These are phyloP conservation scores for Papilio helenus DNA, from an alignment of 1,140 invertebrate species.

Conservation along the genomic window DNA sequence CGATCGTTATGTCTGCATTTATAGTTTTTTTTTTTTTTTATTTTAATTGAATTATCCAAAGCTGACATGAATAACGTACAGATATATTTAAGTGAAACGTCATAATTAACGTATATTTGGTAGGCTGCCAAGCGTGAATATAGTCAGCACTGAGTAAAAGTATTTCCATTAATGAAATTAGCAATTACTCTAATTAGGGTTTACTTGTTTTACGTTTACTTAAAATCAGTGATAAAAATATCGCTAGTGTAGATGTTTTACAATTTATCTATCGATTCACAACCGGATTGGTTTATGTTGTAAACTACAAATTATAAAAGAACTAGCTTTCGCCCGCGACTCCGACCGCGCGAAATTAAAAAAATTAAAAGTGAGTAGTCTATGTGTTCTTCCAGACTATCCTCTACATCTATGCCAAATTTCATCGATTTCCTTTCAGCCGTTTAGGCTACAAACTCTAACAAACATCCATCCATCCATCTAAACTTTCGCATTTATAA, in stretches of 20 bases:
- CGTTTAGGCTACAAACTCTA: no score
- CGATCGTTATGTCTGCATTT: background rate
- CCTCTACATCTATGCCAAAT: no score
- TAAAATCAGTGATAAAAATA: background rate
- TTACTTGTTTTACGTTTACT: background rate
- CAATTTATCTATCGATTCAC: background rate
- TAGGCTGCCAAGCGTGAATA: constrained; percentile 7
- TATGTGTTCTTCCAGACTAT: no score
- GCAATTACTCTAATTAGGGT: background rate
- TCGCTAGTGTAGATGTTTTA: background rate
- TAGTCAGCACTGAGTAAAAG: background rate
- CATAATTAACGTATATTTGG: constrained; percentile 10
- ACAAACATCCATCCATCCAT: no score
- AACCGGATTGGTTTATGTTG: no score
- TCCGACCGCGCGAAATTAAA: no score
- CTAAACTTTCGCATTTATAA: no score
- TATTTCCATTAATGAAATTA: constrained; percentile 20
- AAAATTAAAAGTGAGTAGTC: no score
- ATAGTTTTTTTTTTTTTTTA: background rate
- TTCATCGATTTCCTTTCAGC: no score
- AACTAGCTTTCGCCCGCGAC: no score
- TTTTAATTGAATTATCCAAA: background rate
- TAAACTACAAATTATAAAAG: no score
- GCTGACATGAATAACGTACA: background rate
- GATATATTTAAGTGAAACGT: background rate